These are phyloP conservation scores for Automeris io DNA, from an alignment of 2,888 invertebrate species.

Conservation along the genomic window DNA sequence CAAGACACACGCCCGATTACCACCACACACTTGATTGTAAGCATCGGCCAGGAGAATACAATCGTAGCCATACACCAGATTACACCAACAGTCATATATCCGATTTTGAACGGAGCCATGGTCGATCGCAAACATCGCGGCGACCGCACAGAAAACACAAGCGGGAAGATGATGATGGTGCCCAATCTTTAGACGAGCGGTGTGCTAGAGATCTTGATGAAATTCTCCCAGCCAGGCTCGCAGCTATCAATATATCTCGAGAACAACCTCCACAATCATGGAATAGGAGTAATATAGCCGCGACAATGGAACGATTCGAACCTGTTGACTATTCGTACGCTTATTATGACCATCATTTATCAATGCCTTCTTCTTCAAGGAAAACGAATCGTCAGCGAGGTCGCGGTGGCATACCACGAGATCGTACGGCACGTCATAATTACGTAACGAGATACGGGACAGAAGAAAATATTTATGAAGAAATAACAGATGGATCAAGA, in stretches of 20 bases:
- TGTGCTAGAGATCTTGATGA: conserved; percentile 71
- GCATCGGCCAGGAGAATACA: conserved; percentile 56
- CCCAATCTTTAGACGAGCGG: conserved; percentile 65
- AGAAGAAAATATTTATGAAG: conserved; percentile 90
- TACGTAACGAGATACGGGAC: conserved; percentile 88
- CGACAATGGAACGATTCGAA: conserved; percentile 81
- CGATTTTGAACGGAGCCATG: conserved; percentile 56
- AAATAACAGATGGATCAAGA: conserved; percentile 82
- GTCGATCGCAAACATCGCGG: conserved; percentile 57
- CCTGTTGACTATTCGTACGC: conserved; percentile 89
- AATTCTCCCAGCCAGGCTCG: conserved; percentile 69
- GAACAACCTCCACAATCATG: conserved; percentile 72
- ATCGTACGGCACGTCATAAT: conserved; percentile 78
- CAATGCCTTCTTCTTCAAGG: conserved; percentile 75
- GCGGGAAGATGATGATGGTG: conserved; percentile 64
- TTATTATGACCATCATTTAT: conserved; percentile 86
- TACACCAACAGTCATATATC: conserved; percentile 55
- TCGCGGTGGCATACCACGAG: conserved; percentile 57
- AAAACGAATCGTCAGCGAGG: conserved; percentile 65
- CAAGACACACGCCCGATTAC: conserved; percentile 58
- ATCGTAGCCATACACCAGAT: conserved; percentile 66
- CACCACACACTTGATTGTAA: conserved; percentile 63
- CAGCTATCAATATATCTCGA: conserved; percentile 62
- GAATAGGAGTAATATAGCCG: conserved; percentile 80
- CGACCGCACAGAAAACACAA: conserved; percentile 55